Conservation (phyloP, 2,888 invertebrate species). For the Oscheius sp. region DNA sequence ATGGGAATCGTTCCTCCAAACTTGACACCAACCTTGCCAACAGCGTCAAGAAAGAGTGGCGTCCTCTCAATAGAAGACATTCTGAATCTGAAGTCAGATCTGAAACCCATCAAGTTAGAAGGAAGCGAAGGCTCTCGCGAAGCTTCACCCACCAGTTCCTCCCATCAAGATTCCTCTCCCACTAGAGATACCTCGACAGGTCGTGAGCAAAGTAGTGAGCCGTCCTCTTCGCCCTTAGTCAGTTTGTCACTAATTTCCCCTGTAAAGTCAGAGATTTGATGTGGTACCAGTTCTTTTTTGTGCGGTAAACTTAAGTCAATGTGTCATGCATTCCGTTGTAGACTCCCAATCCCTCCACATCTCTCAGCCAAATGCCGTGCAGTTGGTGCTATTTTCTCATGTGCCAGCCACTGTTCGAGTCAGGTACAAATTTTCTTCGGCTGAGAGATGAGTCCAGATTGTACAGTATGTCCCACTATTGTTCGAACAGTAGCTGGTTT, state of each 20-base stretch:
- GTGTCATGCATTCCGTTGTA: slow-evolving; percentile 38
- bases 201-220: slow-evolving; percentile 29
- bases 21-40: slow-evolving; percentile 23
- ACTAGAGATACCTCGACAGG: slow-evolving; percentile 22
- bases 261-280: slow-evolving; percentile 9
- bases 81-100: slow-evolving; percentile 47
- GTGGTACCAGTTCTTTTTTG: slow-evolving; percentile 8
- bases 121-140: slow-evolving; percentile 16
- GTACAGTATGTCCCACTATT: slow-evolving; percentile 20
- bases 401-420: slow-evolving; percentile 22
- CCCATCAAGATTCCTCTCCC: slow-evolving; percentile 39
- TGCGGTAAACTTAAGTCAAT: slow-evolving; percentile 32
- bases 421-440: slow-evolving; percentile 25
- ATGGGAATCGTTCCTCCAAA: slow-evolving; percentile 37
- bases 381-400: slow-evolving; percentile 30
- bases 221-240: slow-evolving; percentile 22
- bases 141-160: slow-evolving; percentile 36
- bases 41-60: slow-evolving; percentile 44
- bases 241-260: slow-evolving; percentile 23
- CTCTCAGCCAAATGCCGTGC: slow-evolving; percentile 31
- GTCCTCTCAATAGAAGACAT: slow-evolving; percentile 62
- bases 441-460: slow-evolving; percentile 23
- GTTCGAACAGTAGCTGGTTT: slow-evolving; percentile 20
- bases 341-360: slow-evolving; percentile 18
- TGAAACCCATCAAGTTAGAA: slow-evolving; percentile 13